Evolutionary conservation across 2,797 vertebrate genomes (phyloP).

Genomic region (Falco berigora): DNA sequence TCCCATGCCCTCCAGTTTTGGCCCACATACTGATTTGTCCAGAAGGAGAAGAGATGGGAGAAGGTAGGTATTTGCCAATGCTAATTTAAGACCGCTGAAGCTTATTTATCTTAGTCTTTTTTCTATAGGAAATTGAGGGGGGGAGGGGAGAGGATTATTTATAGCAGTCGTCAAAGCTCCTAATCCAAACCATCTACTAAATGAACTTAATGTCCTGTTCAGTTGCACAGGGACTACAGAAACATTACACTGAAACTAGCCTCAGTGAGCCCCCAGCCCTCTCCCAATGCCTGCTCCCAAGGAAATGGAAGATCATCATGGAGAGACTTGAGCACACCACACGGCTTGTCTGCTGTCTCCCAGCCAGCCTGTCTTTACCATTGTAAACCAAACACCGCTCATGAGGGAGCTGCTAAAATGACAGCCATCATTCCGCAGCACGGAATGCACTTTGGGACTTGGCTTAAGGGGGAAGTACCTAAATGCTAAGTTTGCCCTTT

Average conservation of each 20-base stretch:
- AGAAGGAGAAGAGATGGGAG: background rate
- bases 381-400: background rate
- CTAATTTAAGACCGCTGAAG: background rate
- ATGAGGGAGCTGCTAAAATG: background rate
- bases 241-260: background rate
- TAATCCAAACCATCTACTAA: background rate
- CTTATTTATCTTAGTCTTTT: background rate
- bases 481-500: rapidly evolving
- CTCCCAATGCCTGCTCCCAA: background rate
- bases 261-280: background rate
- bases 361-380: background rate
- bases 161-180: background rate
- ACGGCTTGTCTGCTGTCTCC: rapidly evolving
- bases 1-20: background rate
- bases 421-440: background rate
- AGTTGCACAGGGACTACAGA: background rate
- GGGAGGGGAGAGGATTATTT: background rate
- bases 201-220: background rate
- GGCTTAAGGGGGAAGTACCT: background rate
- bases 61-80: background rate
- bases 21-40: background rate
- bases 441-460: background rate
- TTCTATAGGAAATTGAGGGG: background rate
- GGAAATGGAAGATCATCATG: rapidly evolving
- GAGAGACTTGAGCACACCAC: background rate